Evolutionary conservation across 2,797 vertebrate genomes (phyloP).

Genomic region (Choloepus didactylus): DNA sequence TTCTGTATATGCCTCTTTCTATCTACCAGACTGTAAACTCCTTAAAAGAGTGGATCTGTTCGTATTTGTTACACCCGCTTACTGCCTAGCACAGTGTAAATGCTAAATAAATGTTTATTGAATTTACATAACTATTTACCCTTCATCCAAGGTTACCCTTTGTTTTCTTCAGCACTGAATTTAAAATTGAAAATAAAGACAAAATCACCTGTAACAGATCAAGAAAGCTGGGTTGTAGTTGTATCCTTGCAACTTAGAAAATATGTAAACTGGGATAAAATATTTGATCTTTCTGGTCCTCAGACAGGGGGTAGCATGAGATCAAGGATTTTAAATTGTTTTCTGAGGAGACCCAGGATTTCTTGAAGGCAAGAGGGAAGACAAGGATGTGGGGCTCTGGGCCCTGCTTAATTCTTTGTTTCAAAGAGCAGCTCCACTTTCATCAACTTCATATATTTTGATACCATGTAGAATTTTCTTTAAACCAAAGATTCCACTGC

Average conservation of each 20-base stretch:
- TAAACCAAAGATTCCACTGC: conserved; percentile 64
- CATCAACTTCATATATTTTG: conserved; percentile 66
- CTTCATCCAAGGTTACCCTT: conserved; percentile 42
- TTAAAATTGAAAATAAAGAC: conserved; percentile 54
- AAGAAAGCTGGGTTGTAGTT: neutral
- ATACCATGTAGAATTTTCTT: conserved; percentile 71
- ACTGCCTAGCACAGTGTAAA: neutral
- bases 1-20: neutral
- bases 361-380: conserved; percentile 8
- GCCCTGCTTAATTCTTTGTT: conserved; percentile 59
- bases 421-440: conserved; percentile 61
- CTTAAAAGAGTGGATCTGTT: neutral
- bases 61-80: neutral
- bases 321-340: conserved; percentile 47
- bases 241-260: conserved; percentile 62
- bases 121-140: conserved; percentile 6
- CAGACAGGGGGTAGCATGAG: neutral
- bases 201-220: neutral
- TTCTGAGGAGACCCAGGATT: conserved; percentile 47
- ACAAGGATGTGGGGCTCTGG: neutral
- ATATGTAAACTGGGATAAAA: conserved; percentile 32
- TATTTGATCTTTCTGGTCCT: conserved; percentile 69
- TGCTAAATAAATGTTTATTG: conserved; percentile 42
- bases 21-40: neutral
- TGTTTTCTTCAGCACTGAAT: conserved; percentile 53